Base-by-base conservation (phyloP, 1,140 invertebrate genomes). In the Liolophura sinensis region DNA sequence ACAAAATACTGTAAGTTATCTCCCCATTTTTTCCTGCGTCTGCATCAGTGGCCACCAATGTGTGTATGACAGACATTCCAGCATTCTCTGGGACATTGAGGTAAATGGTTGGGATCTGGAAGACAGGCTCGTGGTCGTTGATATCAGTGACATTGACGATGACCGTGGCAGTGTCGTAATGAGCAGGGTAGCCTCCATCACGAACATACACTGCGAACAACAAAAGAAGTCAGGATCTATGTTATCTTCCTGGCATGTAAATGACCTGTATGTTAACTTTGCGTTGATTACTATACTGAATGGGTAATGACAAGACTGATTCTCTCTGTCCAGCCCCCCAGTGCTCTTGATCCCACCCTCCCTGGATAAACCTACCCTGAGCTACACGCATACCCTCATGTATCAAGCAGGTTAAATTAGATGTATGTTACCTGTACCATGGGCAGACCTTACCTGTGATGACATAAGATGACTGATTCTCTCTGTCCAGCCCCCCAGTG, bases 1-100 rank as follows among this genome's bases (percentile, higher is more conserved):
- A 93, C 12, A 96, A 92, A 66, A 99, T 97, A 73, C 95, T 93
- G 80, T 98, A 99, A 27, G 93, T 85, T 52, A 98, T 88, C 72
- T 90, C 89, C 1, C 92, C 92, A 81, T 97, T 96, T 14, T 89
- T 84, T 14, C 91, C 93, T 72, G 91, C 88, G 82, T 98, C 96
- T 5, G 89, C 88, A 81, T 98, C 95, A 56, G 89, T 92, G 0
- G 95, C 96, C 0, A 71, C 65, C 51, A 77, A 51, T 1, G 64
- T 66, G 40, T 74, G 65, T 20, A 88, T 89, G 0, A 91, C 89
- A 16, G 89, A 87, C 81, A 95, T 95, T 7, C 85, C 58, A 20
- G 64, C 64, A 68, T 79, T 79, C 65, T 79, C 78, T 11, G 76
- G 73, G 1, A 79, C 69, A 27, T 73, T 64, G 50, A 78, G 50